A percentile compares a stretch with the other conserved stretches of the same genome.
These are phyloP conservation scores for Eremobia ochroleuca DNA, from an alignment of 2,888 invertebrate species.

Conservation along the genomic window DNA sequence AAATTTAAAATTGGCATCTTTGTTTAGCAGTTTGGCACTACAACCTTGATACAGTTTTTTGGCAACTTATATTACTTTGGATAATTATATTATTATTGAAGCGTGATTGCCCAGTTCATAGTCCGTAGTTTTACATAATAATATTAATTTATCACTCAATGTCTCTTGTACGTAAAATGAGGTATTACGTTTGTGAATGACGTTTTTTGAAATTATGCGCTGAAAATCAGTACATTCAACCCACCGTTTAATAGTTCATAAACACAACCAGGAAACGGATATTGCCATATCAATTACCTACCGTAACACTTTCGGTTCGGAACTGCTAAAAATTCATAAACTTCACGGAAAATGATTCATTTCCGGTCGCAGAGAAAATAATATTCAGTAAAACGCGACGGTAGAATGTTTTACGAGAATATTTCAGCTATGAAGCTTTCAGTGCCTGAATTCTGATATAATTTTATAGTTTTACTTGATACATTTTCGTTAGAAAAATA, in stretches of 20 bases:
- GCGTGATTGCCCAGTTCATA: neutral
- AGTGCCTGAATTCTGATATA: conserved; percentile 48
- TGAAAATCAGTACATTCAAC: conserved; percentile 10
- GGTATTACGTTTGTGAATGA: neutral
- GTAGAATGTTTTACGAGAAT: conserved; percentile 47
- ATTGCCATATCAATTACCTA: conserved; percentile 61
- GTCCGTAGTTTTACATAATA: neutral
- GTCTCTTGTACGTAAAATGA: neutral
- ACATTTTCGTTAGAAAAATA: conserved; percentile 39
- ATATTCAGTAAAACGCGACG: conserved; percentile 43
- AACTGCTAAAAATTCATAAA: conserved; percentile 70
- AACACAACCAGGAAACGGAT: conserved; percentile 31
- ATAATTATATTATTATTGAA: neutral
- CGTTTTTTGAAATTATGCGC: neutral
- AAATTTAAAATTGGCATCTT: conserved; percentile 16
- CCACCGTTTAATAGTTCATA: conserved; percentile 21
- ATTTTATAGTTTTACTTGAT: conserved; percentile 62
- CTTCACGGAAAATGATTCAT: conserved; percentile 74
- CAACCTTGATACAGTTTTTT: conserved; percentile 11
- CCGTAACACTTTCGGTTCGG: conserved; percentile 58
- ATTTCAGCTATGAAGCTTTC: conserved; percentile 55
- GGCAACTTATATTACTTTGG: conserved; percentile 31
- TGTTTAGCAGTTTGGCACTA: conserved; percentile 21
- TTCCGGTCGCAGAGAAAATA: conserved; percentile 70
- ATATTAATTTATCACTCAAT: neutral